Evolutionary conservation across 2,113 vertebrate species (phyloP).

Genomic region (Callipepla squamata): DNA sequence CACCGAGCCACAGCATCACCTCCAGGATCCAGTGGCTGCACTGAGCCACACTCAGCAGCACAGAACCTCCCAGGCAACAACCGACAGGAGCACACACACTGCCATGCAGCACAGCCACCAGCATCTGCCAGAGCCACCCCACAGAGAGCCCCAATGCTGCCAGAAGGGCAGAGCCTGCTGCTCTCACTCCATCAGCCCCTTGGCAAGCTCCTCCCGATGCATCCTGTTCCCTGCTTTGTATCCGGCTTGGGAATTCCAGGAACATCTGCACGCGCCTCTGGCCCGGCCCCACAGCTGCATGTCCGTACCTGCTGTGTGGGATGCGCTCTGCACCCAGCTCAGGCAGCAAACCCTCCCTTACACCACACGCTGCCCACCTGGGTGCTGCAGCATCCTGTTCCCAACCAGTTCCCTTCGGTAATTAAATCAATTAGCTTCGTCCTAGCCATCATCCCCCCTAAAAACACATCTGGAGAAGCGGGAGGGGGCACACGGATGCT

Average conservation of each 20-base stretch:
- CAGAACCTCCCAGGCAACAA: not conserved
- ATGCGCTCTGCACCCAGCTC: slow-evolving; percentile 73
- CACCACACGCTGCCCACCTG: rapidly evolving
- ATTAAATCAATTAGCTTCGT: not conserved
- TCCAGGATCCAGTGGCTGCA: not conserved
- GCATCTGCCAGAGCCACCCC: not conserved
- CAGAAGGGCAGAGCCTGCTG: not conserved
- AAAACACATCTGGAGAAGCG: not conserved
- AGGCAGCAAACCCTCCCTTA: not conserved
- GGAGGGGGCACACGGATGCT: rapidly evolving
- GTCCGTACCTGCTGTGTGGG: slow-evolving; percentile 82
- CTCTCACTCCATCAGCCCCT: slow-evolving; percentile 19
- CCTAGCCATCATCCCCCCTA: rapidly evolving
- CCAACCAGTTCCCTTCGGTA: rapidly evolving
- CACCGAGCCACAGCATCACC: not conserved
- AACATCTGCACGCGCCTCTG: slow-evolving; percentile 74
- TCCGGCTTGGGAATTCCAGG: slow-evolving; percentile 81
- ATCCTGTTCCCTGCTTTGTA: slow-evolving; percentile 74
- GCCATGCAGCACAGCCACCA: rapidly evolving
- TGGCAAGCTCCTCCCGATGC: slow-evolving; percentile 30
- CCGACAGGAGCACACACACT: not conserved
- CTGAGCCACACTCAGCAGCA: rapidly evolving
- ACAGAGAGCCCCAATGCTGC: not conserved
- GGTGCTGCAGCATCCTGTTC: not conserved
- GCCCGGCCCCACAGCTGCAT: slow-evolving; percentile 74